Evolutionary conservation across 2,113 vertebrate species (phyloP).

Genomic region (Chroicocephalus ridibundus): DNA sequence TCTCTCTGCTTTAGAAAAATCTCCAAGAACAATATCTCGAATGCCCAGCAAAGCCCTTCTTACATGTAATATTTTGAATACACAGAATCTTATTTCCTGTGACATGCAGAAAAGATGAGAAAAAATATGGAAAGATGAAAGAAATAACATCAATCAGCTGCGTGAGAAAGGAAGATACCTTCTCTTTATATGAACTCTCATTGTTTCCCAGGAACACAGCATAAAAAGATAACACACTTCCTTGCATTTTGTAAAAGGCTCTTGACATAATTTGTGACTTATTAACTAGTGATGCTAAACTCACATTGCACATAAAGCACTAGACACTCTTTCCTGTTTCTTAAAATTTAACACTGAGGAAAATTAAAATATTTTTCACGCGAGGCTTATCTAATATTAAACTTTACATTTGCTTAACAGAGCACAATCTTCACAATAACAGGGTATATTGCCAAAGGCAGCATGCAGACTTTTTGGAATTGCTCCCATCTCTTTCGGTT

Average conservation of each 20-base stretch:
- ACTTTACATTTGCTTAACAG: constrained; percentile 82
- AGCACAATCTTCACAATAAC: constrained; percentile 84
- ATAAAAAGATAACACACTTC: constrained; percentile 72
- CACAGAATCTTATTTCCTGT: constrained; percentile 55
- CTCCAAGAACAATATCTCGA: constrained; percentile 52
- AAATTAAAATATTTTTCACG: constrained; percentile 74
- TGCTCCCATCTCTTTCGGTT: constrained; percentile 85
- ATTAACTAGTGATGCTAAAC: constrained; percentile 68
- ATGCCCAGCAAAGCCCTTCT: constrained; percentile 62
- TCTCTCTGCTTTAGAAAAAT: constrained; percentile 47
- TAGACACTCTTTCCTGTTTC: constrained; percentile 58
- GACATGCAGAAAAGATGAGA: constrained; percentile 55
- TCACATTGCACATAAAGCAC: constrained; percentile 38
- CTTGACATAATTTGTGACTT: constrained; percentile 72
- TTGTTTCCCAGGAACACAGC: constrained; percentile 72
- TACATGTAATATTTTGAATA: constrained; percentile 38
- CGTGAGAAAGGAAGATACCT: constrained; percentile 67
- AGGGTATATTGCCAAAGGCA: constrained; percentile 84
- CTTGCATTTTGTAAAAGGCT: constrained; percentile 70
- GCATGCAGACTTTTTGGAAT: constrained; percentile 82
- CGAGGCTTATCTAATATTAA: constrained; percentile 79
- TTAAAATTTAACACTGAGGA: constrained; percentile 67
- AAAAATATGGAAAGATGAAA: constrained; percentile 65
- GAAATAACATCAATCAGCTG: constrained; percentile 60
- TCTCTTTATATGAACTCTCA: constrained; percentile 70